Evolutionary conservation across 2,113 vertebrate species (phyloP).

Genomic region (Takifugu flavidus): DNA sequence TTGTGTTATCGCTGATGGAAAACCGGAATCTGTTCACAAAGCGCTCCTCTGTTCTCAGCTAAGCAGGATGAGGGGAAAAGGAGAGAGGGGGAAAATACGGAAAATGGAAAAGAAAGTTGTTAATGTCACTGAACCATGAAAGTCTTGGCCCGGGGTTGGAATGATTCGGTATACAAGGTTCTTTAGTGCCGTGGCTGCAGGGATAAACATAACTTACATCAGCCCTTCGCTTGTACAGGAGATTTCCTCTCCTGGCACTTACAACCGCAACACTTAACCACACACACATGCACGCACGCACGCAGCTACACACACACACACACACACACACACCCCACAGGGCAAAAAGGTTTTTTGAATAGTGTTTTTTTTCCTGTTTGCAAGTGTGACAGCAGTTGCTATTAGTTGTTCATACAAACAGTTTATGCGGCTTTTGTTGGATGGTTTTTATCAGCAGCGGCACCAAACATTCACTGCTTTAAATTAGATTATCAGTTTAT

Average conservation of each 20-base stretch:
- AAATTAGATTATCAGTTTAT: conserved; percentile 29
- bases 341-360: conserved; percentile 47
- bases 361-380: conserved; percentile 52
- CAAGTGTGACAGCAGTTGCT: conserved; percentile 35
- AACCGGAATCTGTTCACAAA: conserved; percentile 45
- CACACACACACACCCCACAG: conserved; percentile 48
- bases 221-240: conserved; percentile 74
- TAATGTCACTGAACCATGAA: conserved; percentile 79
- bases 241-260: conserved; percentile 75
- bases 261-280: conserved; percentile 62
- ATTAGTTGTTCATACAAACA: conserved; percentile 48
- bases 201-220: conserved; percentile 86
- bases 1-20: conserved; percentile 44
- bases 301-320: conserved; percentile 31
- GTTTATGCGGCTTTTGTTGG: conserved; percentile 38
- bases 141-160: conserved; percentile 79
- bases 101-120: conserved; percentile 68
- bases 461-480: conserved; percentile 32
- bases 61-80: conserved; percentile 27
- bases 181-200: conserved; percentile 77
- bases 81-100: conserved; percentile 20
- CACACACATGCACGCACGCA: conserved; percentile 9
- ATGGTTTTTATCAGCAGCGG: conserved; percentile 43
- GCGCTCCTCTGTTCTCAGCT: conserved; percentile 51
- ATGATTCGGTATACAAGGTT: conserved; percentile 79